Evolutionary conservation across 53 echinoderm and acorn worm species (phyloP).

Genomic region (Stichopus horrens): DNA sequence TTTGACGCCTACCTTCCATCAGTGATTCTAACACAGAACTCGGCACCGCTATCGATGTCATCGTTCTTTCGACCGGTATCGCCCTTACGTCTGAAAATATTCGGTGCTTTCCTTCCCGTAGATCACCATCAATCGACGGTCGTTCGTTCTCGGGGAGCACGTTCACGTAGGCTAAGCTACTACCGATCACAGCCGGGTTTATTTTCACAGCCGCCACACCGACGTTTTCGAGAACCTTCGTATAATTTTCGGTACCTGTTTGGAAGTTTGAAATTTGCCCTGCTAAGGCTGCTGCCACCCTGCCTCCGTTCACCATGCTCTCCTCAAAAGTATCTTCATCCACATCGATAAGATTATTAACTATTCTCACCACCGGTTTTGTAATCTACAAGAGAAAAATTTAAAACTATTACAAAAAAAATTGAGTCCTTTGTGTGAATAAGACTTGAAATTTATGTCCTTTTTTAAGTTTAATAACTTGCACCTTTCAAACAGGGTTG

Average conservation of each 20-base stretch:
- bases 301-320: not conserved
- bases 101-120: not conserved
- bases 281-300: constrained; percentile 9
- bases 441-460: no score
- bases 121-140: not conserved
- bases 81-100: not conserved
- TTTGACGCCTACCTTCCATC: not conserved
- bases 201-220: constrained; percentile 22
- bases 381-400: not conserved
- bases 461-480: no score
- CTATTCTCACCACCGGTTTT: not conserved
- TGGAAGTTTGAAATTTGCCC: constrained; percentile 25
- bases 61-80: not conserved
- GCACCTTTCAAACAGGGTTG: no score
- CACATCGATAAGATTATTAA: constrained; percentile 26
- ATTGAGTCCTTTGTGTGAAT: no score
- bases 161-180: constrained; percentile 9
- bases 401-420: no score
- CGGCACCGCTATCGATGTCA: not conserved
- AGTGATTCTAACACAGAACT: not conserved
- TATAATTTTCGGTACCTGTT: not conserved
- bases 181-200: not conserved
- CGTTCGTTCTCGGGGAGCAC: not conserved
- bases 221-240: constrained; percentile 10
- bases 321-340: constrained; percentile 6